These are phyloP conservation scores for Glaucomys volans DNA, from an alignment of 2,113 vertebrate genomes.

Conservation along the genomic window DNA sequence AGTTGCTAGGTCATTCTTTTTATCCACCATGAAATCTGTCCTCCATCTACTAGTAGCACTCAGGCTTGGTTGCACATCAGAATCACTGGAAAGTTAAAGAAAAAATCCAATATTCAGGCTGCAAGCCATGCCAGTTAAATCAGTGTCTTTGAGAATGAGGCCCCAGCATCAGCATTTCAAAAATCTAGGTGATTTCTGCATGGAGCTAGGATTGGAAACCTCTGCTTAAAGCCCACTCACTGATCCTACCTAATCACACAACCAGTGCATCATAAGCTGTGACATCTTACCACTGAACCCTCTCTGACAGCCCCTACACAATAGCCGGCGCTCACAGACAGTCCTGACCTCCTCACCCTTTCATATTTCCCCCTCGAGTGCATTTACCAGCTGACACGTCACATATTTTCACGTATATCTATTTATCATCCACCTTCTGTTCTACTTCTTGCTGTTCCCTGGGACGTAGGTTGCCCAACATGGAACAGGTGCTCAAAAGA, in stretches of 20 bases:
- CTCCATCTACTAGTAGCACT: neutral
- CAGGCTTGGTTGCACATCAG: neutral
- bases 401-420: neutral
- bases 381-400: neutral
- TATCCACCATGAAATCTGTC: neutral
- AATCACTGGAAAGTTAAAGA: conserved; percentile 14
- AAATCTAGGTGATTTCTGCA: neutral
- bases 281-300: neutral
- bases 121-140: neutral
- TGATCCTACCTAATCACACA: neutral
- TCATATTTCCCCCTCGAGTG: neutral
- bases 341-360: neutral
- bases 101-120: neutral
- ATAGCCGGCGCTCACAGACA: neutral
- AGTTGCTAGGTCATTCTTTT: neutral
- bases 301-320: neutral
- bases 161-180: neutral
- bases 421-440: neutral
- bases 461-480: neutral
- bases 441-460: neutral
- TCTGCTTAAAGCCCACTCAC: neutral
- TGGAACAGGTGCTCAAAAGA: neutral
- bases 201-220: neutral
- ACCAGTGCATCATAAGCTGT: fast-evolving
- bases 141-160: neutral